Evolutionary conservation across 53 echinoderm and acorn worm genomes (phyloP), one percentile per base, ranked within the genome.

Genomic region (Actinopyga echinites): DNA sequence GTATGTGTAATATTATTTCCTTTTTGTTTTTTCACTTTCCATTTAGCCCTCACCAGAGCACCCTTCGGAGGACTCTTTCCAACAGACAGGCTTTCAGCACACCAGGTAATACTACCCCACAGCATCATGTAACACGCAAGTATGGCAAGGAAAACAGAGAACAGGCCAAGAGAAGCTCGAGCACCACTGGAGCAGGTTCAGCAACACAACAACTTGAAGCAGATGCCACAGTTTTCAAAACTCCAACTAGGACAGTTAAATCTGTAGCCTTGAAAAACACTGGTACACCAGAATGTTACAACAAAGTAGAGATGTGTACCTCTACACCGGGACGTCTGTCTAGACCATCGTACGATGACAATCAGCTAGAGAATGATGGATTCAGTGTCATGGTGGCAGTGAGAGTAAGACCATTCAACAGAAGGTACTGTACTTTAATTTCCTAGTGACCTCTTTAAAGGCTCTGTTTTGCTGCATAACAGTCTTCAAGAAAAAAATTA

Each of bases 351-450:
- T 56, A 31, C 45, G 38, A 33, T 32, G 52, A 63, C 13, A 79
- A 38, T 30, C 57, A 68, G 32, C 52, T 84, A 10, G 88, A 88
- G 44, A 89, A 86, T 24, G 89, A 95, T 62, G 93, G 97, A 5
- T 94, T 93, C 57, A 92, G 94, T 68, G 97, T 97, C 19, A 94
- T 87, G 4, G 97, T 97, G 1, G 97, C 92, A 13, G 97, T 97
- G 22, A 90, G 97, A 55, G 97, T 97, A 15, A 79, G 97, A 24
- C 97, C 97, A 3, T 94, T 97, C 65, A 97, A 73, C 81, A 80
- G 83, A 83, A 97, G 90, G 97, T 92, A 69, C 22, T 26, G 1
- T 10, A 8, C 62, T 8, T 7, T 8, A 40, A 5, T 40, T 40
- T 5, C 37, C n/a, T n/a, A n/a, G n/a, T n/a, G n/a, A n/a, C n/a